phyloP scores from a whole-genome alignment of 2,113 vertebrate species.

The Anser cygnoides region DNA sequence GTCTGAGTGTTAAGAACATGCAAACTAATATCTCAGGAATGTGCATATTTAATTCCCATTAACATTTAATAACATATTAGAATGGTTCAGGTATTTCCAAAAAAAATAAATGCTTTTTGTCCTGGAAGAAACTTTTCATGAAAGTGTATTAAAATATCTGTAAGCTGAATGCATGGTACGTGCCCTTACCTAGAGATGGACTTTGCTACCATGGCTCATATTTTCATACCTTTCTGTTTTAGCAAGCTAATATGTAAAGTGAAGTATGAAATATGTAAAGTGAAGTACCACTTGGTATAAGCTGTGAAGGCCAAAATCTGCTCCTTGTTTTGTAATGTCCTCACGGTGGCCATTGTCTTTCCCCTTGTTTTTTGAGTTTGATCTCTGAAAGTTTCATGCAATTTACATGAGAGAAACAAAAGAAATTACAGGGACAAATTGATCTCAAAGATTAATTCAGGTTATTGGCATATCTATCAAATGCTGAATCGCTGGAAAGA shows the following conservation, averaged over 20 bases:
- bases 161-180: accelerated
- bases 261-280: too few species aligned
- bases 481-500: background rate
- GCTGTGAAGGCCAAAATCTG: background rate
- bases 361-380: background rate
- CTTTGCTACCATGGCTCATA: accelerated
- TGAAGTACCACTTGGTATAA: background rate
- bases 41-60: background rate
- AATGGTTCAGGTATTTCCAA: background rate
- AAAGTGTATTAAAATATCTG: background rate
- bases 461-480: background rate
- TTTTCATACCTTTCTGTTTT: background rate
- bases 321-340: background rate
- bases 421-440: background rate
- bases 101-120: background rate
- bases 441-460: background rate
- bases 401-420: background rate
- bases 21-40: background rate
- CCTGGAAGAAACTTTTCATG: background rate
- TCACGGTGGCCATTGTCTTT: background rate
- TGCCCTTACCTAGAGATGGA: background rate
- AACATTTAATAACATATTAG: background rate
- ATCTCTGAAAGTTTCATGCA: background rate
- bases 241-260: background rate
- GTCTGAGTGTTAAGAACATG: background rate